Evolutionary conservation across 2,797 vertebrate species (phyloP).

Genomic region (Pangasius macronema): DNA sequence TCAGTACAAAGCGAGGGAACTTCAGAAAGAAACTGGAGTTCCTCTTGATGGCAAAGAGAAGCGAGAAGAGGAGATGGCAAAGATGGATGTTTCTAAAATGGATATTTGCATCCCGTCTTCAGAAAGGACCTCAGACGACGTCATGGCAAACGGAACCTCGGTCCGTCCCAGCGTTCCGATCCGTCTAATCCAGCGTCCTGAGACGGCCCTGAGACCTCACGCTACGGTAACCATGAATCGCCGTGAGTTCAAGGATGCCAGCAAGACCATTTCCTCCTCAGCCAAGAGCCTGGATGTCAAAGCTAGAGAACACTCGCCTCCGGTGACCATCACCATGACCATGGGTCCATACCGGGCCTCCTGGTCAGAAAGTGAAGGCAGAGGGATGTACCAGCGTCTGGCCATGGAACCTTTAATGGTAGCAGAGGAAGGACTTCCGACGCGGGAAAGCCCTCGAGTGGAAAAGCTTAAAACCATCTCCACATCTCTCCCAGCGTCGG

Average conservation of each 20-base stretch:
- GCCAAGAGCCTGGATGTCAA: slow-evolving; percentile 73
- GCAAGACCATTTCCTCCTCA: slow-evolving; percentile 62
- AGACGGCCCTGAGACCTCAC: slow-evolving; percentile 71
- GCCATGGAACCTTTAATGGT: slow-evolving; percentile 57
- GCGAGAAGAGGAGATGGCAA: slow-evolving; percentile 49
- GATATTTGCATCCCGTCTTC: slow-evolving; percentile 36
- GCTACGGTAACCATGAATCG: slow-evolving; percentile 64
- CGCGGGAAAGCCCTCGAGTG: slow-evolving; percentile 73
- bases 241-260: slow-evolving; percentile 72
- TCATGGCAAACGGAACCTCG: slow-evolving; percentile 35
- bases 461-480: slow-evolving; percentile 73
- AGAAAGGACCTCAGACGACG: slow-evolving; percentile 5
- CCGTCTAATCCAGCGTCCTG: slow-evolving; percentile 67
- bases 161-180: slow-evolving; percentile 60
- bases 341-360: slow-evolving; percentile 83
- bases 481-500: slow-evolving; percentile 68
- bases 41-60: slow-evolving; percentile 59
- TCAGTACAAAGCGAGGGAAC: slow-evolving; percentile 33
- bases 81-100: slow-evolving; percentile 1
- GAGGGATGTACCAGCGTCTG: slow-evolving; percentile 74
- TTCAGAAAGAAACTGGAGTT: slow-evolving; percentile 44
- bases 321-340: slow-evolving; percentile 66
- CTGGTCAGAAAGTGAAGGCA: slow-evolving; percentile 88
- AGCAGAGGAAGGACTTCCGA: slow-evolving; percentile 68
- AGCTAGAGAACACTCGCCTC: slow-evolving; percentile 70